A percentile compares a stretch with the other conserved stretches of the same genome.
Conservation (phyloP, 2,888 invertebrate species). For the Lamellibrachia columna region DNA sequence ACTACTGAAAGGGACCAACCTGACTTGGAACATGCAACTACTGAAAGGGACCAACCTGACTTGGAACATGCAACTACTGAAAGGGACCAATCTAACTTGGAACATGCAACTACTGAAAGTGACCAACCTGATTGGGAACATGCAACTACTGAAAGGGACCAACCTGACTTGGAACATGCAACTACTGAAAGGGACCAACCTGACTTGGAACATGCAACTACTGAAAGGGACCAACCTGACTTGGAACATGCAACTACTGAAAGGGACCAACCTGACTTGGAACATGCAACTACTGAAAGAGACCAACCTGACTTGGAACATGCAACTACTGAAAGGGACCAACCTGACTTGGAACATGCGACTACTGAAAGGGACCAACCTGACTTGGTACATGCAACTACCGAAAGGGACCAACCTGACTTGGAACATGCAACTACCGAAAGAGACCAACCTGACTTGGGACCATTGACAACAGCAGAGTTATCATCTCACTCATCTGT, state of each 20-base stretch:
- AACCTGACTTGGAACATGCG: neutral
- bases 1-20: neutral
- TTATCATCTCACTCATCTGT: neutral
- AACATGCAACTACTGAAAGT: neutral
- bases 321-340: neutral
- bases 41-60: neutral
- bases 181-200: neutral
- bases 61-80: neutral
- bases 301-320: neutral
- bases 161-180: neutral
- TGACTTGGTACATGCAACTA: neutral
- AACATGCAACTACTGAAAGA: neutral
- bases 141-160: neutral
- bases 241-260: neutral
- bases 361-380: neutral
- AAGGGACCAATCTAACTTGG: neutral
- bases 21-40: neutral
- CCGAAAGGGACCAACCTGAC: neutral
- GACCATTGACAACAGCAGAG: neutral
- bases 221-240: neutral
- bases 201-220: neutral
- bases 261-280: neutral
- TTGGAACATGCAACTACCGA: neutral
- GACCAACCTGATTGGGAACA: neutral
- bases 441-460: neutral